Evolutionary conservation across 2,888 invertebrate species (phyloP).

Genomic region (Ceramica pisi): DNA sequence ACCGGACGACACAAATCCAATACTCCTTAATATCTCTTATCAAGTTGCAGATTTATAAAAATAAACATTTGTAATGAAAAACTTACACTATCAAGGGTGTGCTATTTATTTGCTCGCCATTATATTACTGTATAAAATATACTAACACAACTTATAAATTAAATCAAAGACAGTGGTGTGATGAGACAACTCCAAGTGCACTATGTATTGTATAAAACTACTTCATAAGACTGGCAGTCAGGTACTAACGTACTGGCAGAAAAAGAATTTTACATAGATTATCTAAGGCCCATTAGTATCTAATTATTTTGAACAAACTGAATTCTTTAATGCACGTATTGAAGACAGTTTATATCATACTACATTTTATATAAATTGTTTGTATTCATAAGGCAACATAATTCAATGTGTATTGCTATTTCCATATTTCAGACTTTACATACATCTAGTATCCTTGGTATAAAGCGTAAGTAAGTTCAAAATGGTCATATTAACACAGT

Average conservation of each 20-base stretch:
- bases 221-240: slow-evolving; percentile 35
- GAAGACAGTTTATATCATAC: slow-evolving; percentile 31
- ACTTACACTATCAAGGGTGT: slow-evolving; percentile 59
- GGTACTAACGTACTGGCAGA: slow-evolving; percentile 48
- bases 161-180: slow-evolving; percentile 49
- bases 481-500: slow-evolving; percentile 43
- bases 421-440: slow-evolving; percentile 44
- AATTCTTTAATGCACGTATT: slow-evolving; percentile 25
- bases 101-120: slow-evolving; percentile 59
- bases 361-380: background rate
- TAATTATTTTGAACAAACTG: slow-evolving; percentile 36
- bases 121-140: slow-evolving; percentile 48
- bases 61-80: slow-evolving; percentile 45
- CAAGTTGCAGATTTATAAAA: slow-evolving; percentile 43
- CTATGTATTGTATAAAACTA: slow-evolving; percentile 36
- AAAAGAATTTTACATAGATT: slow-evolving; percentile 25
- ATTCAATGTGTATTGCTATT: slow-evolving; percentile 20
- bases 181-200: slow-evolving; percentile 52
- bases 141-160: slow-evolving; percentile 63
- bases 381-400: slow-evolving; percentile 33
- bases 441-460: slow-evolving; percentile 38
- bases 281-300: slow-evolving; percentile 8
- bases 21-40: slow-evolving; percentile 28
- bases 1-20: slow-evolving; percentile 36
- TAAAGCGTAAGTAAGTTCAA: slow-evolving; percentile 26